Conservation (phyloP, 2,888 invertebrate genomes). For the Lysandra coridon region DNA sequence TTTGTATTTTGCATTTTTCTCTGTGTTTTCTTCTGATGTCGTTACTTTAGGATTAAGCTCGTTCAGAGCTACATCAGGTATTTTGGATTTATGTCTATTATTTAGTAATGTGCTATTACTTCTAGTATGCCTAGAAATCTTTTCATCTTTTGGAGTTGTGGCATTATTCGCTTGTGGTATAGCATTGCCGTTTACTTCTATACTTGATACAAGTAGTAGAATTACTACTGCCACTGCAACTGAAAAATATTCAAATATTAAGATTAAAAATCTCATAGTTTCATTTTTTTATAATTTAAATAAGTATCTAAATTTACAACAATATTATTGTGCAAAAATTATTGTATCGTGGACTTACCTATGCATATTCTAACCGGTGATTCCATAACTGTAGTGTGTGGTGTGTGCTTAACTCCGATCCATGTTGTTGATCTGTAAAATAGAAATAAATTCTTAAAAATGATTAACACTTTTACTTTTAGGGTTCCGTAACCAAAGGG, state of each 20-base stretch:
- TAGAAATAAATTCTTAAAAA: neutral
- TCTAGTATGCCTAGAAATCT: conserved; percentile 50
- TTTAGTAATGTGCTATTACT: conserved; percentile 52
- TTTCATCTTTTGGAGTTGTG: conserved; percentile 56
- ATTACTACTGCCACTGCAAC: conserved; percentile 74
- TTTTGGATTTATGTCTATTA: conserved; percentile 52
- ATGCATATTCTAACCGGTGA: conserved; percentile 80
- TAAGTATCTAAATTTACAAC: neutral
- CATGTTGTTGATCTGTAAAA: conserved; percentile 41
- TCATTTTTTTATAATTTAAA: neutral
- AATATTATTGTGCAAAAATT: no score
- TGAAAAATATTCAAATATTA: conserved; percentile 49
- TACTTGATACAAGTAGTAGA: conserved; percentile 69
- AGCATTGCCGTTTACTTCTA: conserved; percentile 58
- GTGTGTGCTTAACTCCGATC: conserved; percentile 45
- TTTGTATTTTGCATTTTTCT: conserved; percentile 75
- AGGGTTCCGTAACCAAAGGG: no score
- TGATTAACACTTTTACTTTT: neutral
- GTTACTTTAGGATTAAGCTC: conserved; percentile 68
- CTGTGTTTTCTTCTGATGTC: conserved; percentile 67
- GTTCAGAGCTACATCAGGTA: conserved; percentile 64
- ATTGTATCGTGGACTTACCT: conserved; percentile 49
- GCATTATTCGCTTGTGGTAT: conserved; percentile 59
- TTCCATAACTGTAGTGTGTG: conserved; percentile 72
- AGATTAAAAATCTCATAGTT: neutral